Percentiles rank a stretch among this genome's conserved stretches.
phyloP scores from a whole-genome alignment of 2,888 invertebrate genomes.

The Tipula vernalis region DNA sequence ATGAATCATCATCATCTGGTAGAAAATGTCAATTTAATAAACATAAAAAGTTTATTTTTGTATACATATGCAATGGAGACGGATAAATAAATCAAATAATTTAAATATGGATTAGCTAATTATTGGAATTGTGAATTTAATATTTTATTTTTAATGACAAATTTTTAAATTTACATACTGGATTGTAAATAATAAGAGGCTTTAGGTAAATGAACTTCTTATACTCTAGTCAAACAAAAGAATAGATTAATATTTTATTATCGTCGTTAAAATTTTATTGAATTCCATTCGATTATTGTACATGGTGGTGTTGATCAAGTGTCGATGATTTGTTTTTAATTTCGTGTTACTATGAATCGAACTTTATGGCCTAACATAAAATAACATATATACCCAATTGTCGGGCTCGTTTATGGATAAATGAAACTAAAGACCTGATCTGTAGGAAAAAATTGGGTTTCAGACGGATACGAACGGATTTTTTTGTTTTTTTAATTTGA shows the following conservation, averaged over 20 bases:
- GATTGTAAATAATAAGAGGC: neutral
- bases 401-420: no score
- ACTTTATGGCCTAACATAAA: no score
- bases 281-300: no score
- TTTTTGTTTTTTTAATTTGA: no score
- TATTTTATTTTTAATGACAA: neutral
- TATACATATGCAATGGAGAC: neutral
- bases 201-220: neutral
- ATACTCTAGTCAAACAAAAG: neutral
- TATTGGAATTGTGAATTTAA: neutral
- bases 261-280: neutral
- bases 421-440: no score
- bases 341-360: no score
- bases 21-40: neutral
- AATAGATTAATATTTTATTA: neutral
- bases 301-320: no score
- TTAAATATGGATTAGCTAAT: neutral
- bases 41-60: neutral
- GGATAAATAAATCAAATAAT: neutral
- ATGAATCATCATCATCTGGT: neutral
- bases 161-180: neutral
- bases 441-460: no score
- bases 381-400: no score
- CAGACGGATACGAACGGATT: no score
- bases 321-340: no score